Conservation (phyloP, 2,797 vertebrate genomes). For the Anisognathus igniventris region DNA sequence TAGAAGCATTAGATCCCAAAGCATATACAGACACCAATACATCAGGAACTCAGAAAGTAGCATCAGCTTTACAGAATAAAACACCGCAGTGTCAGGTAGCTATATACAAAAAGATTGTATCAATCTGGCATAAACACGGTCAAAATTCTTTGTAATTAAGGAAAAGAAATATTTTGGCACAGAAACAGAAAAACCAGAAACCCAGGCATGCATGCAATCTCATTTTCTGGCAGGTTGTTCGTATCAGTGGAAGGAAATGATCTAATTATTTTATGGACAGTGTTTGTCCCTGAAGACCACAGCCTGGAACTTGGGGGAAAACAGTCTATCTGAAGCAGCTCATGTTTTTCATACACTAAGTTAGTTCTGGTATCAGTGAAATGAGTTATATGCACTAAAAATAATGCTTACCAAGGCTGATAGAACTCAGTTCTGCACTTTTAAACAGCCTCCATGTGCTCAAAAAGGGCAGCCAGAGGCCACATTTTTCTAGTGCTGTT, state of each 20-base stretch:
- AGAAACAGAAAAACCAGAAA: conserved; percentile 17
- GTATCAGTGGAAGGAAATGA: not conserved
- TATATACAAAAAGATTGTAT: not conserved
- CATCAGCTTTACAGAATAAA: not conserved
- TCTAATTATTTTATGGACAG: conserved; percentile 23
- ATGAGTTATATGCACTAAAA: not conserved
- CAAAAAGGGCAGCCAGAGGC: conserved; percentile 36
- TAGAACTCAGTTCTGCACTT: not conserved
- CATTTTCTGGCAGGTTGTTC: not conserved
- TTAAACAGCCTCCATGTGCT: conserved; percentile 11
- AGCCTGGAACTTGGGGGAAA: not conserved
- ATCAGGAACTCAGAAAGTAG: not conserved
- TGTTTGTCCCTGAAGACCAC: conserved; percentile 1
- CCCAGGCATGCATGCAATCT: not conserved
- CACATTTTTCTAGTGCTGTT: not conserved
- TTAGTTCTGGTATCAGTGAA: not conserved
- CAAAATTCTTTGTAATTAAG: not conserved
- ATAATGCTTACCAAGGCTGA: not conserved
- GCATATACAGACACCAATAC: not conserved
- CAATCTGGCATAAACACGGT: not conserved
- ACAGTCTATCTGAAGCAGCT: not conserved
- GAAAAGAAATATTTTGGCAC: not conserved
- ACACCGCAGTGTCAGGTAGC: not conserved
- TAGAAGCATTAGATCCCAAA: not conserved
- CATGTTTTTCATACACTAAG: not conserved